Evolutionary conservation across 2,888 invertebrate species (phyloP).

Genomic region (Erebia palarica): DNA sequence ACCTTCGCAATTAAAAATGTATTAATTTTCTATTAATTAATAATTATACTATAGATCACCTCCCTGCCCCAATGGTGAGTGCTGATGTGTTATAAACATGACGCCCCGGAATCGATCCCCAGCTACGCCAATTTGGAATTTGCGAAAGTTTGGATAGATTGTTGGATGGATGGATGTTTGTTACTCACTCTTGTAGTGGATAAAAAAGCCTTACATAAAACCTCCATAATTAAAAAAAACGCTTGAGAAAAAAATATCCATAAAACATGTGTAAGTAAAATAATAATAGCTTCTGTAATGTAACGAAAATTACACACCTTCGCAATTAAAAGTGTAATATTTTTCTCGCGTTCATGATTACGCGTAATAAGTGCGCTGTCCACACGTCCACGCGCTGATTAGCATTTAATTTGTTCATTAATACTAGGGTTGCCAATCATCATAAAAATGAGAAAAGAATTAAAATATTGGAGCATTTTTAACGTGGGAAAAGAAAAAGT

Average conservation of each 20-base stretch:
- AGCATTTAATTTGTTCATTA: conserved; percentile 22
- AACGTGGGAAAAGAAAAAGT: background rate
- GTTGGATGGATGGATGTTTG: too few species aligned
- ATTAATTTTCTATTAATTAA: conserved; percentile 20
- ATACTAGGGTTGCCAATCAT: background rate
- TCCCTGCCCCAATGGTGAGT: too few species aligned
- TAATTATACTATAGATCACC: too few species aligned
- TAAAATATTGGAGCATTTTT: background rate
- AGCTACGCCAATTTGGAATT: too few species aligned
- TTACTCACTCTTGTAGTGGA: too few species aligned
- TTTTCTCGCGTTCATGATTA: conserved; percentile 10
- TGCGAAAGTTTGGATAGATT: too few species aligned
- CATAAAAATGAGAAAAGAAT: background rate
- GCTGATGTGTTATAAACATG: too few species aligned
- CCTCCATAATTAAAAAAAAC: too few species aligned
- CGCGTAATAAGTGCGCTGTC: conserved; percentile 9
- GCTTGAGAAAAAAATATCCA: too few species aligned
- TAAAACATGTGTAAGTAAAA: background rate
- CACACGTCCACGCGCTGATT: conserved; percentile 19
- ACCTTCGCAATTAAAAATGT: conserved; percentile 11
- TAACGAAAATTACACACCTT: conserved; percentile 13
- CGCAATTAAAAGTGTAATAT: conserved; percentile 18
- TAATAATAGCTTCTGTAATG: background rate
- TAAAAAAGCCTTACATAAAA: too few species aligned
- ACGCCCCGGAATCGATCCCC: too few species aligned